These are phyloP conservation scores for Halcyon chelicuti DNA, from an alignment of 2,797 vertebrate species.

Conservation along the genomic window DNA sequence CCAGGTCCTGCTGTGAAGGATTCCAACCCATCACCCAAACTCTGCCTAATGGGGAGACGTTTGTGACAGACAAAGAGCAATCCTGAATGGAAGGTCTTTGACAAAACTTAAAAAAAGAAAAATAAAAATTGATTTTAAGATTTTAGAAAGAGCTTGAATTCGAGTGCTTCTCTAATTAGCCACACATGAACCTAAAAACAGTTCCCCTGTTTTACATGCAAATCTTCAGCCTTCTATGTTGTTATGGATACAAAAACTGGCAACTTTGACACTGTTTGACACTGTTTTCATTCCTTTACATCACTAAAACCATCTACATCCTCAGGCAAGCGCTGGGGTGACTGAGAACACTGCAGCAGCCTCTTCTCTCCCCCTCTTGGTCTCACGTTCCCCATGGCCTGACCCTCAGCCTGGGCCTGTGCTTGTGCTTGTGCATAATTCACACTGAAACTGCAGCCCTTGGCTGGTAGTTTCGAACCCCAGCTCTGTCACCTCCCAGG, in stretches of 20 bases:
- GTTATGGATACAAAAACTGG: not conserved
- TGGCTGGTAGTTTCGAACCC: not conserved
- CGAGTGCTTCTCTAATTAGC: not conserved
- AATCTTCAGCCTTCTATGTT: not conserved
- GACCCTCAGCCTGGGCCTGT: no score
- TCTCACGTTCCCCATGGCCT: no score
- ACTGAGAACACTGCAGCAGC: not conserved
- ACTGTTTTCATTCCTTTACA: not conserved
- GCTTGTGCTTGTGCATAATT: not conserved
- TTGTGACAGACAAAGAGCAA: not conserved
- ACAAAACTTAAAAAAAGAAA: not conserved
- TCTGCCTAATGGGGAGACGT: not conserved
- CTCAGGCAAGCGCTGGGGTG: no score
- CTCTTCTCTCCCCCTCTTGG: accelerated
- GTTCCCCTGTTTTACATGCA: not conserved
- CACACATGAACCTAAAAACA: not conserved
- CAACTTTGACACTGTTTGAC: no score
- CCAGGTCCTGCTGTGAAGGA: accelerated
- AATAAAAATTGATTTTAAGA: not conserved
- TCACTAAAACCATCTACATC: not conserved
- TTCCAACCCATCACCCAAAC: not conserved
- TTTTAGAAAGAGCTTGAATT: not conserved
- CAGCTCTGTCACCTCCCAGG: not conserved
- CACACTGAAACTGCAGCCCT: not conserved
- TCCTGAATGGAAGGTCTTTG: not conserved